phyloP scores from a whole-genome alignment of 2,113 vertebrate genomes.

The Anas platyrhynchos region DNA sequence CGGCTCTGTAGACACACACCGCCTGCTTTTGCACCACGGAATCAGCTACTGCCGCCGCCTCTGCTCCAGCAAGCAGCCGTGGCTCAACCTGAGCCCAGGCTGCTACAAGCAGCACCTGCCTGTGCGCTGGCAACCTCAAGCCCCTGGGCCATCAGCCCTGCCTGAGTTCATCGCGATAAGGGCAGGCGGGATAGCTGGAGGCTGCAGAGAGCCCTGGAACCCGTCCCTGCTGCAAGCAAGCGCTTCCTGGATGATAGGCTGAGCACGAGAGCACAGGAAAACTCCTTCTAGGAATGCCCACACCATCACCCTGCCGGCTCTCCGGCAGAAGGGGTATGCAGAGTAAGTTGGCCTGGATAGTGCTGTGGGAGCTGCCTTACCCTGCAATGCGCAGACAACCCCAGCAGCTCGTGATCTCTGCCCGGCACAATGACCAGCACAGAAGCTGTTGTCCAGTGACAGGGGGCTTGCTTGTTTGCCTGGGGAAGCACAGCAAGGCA shows the following conservation, averaged over 20 bases:
- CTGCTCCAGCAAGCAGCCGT: background rate
- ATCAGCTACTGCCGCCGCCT: background rate
- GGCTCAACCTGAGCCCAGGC: fast-evolving
- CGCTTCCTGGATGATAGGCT: background rate
- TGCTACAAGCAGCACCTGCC: background rate
- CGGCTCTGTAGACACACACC: background rate
- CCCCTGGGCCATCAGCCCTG: background rate
- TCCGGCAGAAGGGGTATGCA: background rate
- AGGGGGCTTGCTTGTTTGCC: fast-evolving
- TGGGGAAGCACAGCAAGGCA: background rate
- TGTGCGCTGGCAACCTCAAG: background rate
- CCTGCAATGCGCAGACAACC: background rate
- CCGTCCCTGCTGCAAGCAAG: background rate
- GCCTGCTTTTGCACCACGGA: background rate
- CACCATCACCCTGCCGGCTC: background rate
- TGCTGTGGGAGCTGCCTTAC: fast-evolving
- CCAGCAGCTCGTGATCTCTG: background rate
- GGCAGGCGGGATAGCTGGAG: background rate
- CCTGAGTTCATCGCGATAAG: fast-evolving
- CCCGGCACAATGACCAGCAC: background rate
- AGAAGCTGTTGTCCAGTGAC: background rate
- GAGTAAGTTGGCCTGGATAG: background rate
- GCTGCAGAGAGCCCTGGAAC: background rate
- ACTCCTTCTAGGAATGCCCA: background rate
- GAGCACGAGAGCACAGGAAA: background rate